Base-by-base conservation (phyloP, 1,140 invertebrate species). In the Tetragnatha versicolor region DNA sequence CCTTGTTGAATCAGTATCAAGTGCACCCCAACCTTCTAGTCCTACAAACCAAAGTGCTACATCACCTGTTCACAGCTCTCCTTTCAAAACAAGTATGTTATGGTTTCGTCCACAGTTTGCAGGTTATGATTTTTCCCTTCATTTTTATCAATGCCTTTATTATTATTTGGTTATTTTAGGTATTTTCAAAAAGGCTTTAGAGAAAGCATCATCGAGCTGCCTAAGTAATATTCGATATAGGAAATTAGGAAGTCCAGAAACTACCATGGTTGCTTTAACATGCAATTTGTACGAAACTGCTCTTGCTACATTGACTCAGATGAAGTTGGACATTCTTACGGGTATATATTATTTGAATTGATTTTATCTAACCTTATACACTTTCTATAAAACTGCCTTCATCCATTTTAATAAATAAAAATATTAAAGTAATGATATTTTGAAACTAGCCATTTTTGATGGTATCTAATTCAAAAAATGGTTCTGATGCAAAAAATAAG, bases 241-340 rank as follows among this genome's bases (percentile, higher is more conserved):
- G 53, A 92, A 93, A 84, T 84, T 97, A 20, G 93, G 93, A 20
- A 93, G 91, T 82, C 89, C 90, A 0, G 92, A 96, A 81, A 91
- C 92, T 27, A 91, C 91, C 60, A 90, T 92, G 86, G 90, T 97
- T 66, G 91, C 93, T 20, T 85, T 93, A 6, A 92, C 97, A 31
- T 98, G 96, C 87, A 92, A 92, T 5, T 89, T 98, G 84, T 99
- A 97, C 86, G 93, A 97, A 85, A 94, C 92, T 9, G 93, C 95
- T 10, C 87, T 98, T 58, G 91, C 91, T 76, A 97, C 96, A 0
- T 89, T 99, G 75, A 93, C 93, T 20, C 95, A 98, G 86, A 90
- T 98, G 80, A 92, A 93, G 85, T 87, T 97, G 61, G 96, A 98
- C 85, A 98, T 99, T 85, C 88, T 99, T 12, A 97, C 96, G 82